Evolutionary conservation across 2,113 vertebrate species (phyloP).

Genomic region (Elephas maximus): DNA sequence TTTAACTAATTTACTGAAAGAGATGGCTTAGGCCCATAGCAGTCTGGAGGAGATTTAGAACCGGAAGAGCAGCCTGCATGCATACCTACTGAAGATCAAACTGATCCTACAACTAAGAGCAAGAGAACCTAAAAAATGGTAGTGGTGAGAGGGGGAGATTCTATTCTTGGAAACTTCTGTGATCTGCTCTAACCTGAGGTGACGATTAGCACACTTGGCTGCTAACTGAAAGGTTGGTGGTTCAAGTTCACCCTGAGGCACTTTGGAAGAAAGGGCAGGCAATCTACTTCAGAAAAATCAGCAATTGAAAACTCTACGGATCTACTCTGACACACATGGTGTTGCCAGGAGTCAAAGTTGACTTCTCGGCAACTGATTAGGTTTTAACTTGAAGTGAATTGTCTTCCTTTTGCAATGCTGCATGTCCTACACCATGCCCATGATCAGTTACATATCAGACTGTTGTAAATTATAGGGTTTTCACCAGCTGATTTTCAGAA

Average conservation of each 20-base stretch:
- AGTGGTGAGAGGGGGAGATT: not conserved
- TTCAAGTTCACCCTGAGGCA: not conserved
- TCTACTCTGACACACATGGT: not conserved
- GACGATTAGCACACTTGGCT: not conserved
- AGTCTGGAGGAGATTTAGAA: not conserved
- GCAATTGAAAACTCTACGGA: not conserved
- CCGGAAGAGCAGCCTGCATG: not conserved
- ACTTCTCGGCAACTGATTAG: not conserved
- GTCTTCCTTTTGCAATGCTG: not conserved
- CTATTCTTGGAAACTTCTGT: not conserved
- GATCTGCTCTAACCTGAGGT: not conserved
- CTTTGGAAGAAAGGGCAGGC: not conserved
- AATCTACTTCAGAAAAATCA: not conserved
- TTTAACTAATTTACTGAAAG: conserved; percentile 30
- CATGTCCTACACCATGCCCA: not conserved
- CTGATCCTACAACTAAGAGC: not conserved
- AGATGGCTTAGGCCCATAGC: not conserved
- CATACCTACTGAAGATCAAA: not conserved
- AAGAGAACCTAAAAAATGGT: not conserved
- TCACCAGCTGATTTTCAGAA: not conserved
- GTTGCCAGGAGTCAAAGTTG: not conserved
- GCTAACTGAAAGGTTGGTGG: not conserved
- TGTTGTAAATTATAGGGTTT: not conserved
- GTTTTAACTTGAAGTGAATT: not conserved
- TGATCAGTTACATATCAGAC: not conserved